Evolutionary conservation across 2,888 invertebrate genomes (phyloP), one percentile per base, ranked within the genome.

Genomic region (Ectemnius continuus): DNA sequence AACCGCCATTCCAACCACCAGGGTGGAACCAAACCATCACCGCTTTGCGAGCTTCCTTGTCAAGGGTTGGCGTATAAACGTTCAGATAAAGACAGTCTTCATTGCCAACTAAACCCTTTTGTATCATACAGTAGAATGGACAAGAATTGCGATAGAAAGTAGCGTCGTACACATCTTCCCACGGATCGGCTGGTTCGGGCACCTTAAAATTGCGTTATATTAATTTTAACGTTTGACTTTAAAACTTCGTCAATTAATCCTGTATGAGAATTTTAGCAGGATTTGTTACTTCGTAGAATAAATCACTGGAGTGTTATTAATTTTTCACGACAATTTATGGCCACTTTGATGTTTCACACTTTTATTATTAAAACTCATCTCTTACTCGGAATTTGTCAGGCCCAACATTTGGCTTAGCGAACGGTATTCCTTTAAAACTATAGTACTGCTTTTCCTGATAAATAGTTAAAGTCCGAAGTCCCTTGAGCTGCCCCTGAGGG

Each of bases 341-440:
- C 23, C 57, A 20, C n/a, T 28, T 60, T n/a, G 23, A 59, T 20
- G 26, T 28, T 3, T 59, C 26, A 14, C 2, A 20, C 4, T 20
- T 2, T 20, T 13, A 63, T 52, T 26, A 4, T 8, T 11, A 4
- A 48, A 13, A 20, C 11, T 6, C 23, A 4, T 62, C 8, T 75
- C 81, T 82, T 78, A 90, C 90, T 59, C 83, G 79, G 70, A 88
- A 90, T 79, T 87, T 90, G 36, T 87, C 68, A 0, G 65, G 52
- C 0, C 87, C 88, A 45, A 85, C 76, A 73, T 85, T 87, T 0
- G 90, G 86, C 67, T 87, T 87, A 0, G 87, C 88, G 61, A 88
- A 90, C 3, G 90, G 90, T 64, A 90, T 86, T 2, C 90, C 89
- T 63, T 86, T 88, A 60, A 90, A 90, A 69, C 87, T 87, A 57